phyloP scores from a whole-genome alignment of 2,888 invertebrate species.

The Molanna angustata region DNA sequence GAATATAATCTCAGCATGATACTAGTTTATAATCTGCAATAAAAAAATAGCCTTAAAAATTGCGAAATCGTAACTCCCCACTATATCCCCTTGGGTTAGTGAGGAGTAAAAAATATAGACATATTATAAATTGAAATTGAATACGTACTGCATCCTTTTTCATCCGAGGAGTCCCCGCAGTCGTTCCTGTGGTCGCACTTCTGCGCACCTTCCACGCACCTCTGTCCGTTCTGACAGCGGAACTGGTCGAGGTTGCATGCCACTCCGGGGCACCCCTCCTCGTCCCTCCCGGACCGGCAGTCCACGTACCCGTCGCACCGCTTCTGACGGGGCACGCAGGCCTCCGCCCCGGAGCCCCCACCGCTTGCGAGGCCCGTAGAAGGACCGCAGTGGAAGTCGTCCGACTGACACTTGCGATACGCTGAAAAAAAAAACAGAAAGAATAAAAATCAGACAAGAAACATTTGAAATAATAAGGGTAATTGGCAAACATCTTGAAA shows the following conservation, averaged over 20 bases:
- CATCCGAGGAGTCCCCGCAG: constrained; percentile 89
- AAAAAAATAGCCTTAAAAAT: too few species aligned
- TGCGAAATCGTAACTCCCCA: too few species aligned
- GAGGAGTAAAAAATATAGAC: too few species aligned
- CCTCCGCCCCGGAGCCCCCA: constrained; percentile 58
- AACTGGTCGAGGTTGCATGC: constrained; percentile 83
- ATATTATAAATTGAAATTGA: too few species aligned
- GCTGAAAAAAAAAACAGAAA: constrained; percentile 57
- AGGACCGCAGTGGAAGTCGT: constrained; percentile 84
- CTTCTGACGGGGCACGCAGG: constrained; percentile 85
- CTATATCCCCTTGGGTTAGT: too few species aligned
- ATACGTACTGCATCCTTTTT: constrained; percentile 85
- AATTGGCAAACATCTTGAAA: too few species aligned
- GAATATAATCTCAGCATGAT: too few species aligned
- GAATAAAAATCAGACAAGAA: too few species aligned
- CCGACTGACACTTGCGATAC: constrained; percentile 81
- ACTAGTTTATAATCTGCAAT: too few species aligned
- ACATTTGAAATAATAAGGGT: neutral
- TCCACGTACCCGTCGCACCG: constrained; percentile 89
- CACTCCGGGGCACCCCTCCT: constrained; percentile 68
- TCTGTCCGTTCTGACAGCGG: constrained; percentile 75
- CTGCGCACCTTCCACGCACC: constrained; percentile 73
- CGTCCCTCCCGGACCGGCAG: constrained; percentile 81
- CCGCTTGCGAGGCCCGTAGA: constrained; percentile 55
- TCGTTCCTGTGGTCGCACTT: constrained; percentile 89